phyloP scores from a whole-genome alignment of 2,113 vertebrate species.

The Sander vitreus region DNA sequence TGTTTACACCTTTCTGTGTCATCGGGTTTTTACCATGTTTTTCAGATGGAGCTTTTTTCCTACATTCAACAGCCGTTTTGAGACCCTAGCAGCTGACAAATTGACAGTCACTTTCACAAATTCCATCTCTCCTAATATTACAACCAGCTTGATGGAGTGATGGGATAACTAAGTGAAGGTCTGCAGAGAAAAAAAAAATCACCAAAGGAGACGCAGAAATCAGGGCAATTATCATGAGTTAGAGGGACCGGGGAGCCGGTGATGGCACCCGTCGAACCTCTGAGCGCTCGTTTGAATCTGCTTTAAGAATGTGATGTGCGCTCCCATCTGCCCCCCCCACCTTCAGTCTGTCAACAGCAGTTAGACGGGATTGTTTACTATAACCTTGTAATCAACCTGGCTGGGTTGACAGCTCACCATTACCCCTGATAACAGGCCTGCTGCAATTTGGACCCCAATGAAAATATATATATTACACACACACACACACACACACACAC shows the following conservation, averaged over 20 bases:
- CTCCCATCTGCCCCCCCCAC: conserved; percentile 28
- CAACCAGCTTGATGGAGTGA: conserved; percentile 63
- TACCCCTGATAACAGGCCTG: conserved; percentile 87
- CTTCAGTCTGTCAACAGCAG: conserved; percentile 60
- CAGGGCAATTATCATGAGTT: conserved; percentile 74
- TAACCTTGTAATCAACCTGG: conserved; percentile 89
- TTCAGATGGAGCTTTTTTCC: conserved; percentile 27
- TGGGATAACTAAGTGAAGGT: conserved; percentile 63
- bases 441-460: conserved; percentile 87
- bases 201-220: conserved; percentile 62
- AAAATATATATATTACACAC: conserved; percentile 57
- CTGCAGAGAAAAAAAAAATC: conserved; percentile 51
- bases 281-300: conserved; percentile 82
- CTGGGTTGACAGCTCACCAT: conserved; percentile 87
- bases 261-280: conserved; percentile 57
- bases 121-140: conserved; percentile 65
- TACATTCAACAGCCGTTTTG: conserved; percentile 9
- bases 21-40: conserved; percentile 29
- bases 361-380: conserved; percentile 89
- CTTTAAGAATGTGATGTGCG: conserved; percentile 85
- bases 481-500: conserved; percentile 42
- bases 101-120: conserved; percentile 52
- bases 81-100: conserved; percentile 37
- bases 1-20: conserved; percentile 37
- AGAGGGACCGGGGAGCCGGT: conserved; percentile 57